Evolutionary conservation across 2,113 vertebrate genomes (phyloP).

Genomic region (Erpornis zantholeuca): DNA sequence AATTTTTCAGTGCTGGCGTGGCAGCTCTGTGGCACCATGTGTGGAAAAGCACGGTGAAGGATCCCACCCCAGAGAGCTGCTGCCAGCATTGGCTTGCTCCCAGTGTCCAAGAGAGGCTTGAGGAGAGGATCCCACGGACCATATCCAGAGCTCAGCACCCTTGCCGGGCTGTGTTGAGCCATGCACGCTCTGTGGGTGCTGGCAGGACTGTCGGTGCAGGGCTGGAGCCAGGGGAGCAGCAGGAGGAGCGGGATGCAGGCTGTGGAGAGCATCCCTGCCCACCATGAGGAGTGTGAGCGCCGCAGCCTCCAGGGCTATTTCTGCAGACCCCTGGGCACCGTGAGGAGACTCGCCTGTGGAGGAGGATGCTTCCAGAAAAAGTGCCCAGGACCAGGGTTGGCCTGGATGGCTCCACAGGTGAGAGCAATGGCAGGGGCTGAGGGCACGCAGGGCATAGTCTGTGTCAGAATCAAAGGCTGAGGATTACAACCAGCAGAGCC

Average conservation of each 20-base stretch:
- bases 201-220: slow-evolving; percentile 60
- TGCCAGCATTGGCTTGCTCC: accelerated
- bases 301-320: accelerated
- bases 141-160: not conserved
- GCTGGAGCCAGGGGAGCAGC: slow-evolving; percentile 50
- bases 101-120: not conserved
- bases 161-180: accelerated
- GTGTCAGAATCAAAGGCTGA: not conserved
- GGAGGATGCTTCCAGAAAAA: not conserved
- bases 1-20: not conserved
- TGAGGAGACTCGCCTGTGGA: not conserved
- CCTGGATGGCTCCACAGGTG: slow-evolving; percentile 26
- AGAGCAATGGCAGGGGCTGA: not conserved
- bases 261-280: not conserved
- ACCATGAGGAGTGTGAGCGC: accelerated
- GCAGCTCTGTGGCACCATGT: not conserved
- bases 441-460: not conserved
- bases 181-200: slow-evolving; percentile 72
- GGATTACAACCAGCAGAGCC: not conserved
- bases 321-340: not conserved
- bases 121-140: accelerated
- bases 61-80: not conserved
- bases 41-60: not conserved
- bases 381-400: not conserved
- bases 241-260: not conserved